Conservation (phyloP, 1,140 invertebrate species). For the Argopecten irradians region DNA sequence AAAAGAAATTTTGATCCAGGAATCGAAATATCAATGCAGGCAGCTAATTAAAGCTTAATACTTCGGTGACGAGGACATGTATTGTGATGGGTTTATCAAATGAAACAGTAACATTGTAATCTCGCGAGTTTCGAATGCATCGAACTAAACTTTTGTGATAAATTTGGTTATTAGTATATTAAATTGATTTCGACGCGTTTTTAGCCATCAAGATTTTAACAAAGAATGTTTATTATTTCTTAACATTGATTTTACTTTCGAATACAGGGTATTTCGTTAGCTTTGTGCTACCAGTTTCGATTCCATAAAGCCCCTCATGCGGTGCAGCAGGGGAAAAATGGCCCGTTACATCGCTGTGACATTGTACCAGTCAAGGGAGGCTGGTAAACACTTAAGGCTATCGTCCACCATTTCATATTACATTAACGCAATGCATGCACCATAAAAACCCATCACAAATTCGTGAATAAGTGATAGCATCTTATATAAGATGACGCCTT, state of each 20-base stretch:
- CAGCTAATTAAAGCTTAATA: constrained; percentile 68
- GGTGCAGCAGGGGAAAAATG: constrained; percentile 84
- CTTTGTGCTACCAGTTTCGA: constrained; percentile 93
- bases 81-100: background rate
- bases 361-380: constrained; percentile 87
- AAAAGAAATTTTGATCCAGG: constrained; percentile 76
- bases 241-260: background rate
- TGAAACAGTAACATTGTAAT: background rate
- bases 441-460: no score
- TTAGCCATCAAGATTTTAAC: no score
- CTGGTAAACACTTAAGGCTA: constrained; percentile 80
- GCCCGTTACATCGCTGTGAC: constrained; percentile 77
- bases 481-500: no score
- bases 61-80: constrained; percentile 62
- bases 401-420: no score
- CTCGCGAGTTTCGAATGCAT: no score
- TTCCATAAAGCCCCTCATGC: constrained; percentile 90
- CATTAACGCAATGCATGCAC: no score
- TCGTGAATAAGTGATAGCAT: no score
- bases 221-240: no score
- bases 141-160: no score
- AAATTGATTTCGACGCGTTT: no score
- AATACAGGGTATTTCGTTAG: constrained; percentile 92
- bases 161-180: no score
- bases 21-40: constrained; percentile 73